Conservation (phyloP, 1,140 invertebrate species). For the Planococcus citri region DNA sequence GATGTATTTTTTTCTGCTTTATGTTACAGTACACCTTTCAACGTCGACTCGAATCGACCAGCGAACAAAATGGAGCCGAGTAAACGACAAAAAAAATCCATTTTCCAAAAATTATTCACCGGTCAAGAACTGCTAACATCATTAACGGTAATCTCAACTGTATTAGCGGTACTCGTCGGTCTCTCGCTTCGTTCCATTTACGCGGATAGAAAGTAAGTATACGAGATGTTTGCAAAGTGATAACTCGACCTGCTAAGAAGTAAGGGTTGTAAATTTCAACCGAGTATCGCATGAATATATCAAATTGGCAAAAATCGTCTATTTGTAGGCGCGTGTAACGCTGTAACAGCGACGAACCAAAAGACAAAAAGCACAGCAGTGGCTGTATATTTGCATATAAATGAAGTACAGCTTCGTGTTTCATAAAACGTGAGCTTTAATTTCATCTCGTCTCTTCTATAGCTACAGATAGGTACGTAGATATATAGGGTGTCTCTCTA, state of each 20-base stretch:
- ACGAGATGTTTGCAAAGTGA: background rate
- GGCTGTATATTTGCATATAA: background rate
- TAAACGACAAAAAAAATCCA: background rate
- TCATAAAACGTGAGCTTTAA: background rate
- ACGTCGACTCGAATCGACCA: slow-evolving; percentile 9
- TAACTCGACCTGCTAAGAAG: too few species aligned
- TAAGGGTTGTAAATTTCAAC: too few species aligned
- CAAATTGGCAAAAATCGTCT: too few species aligned
- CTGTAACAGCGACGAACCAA: background rate
- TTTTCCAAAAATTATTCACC: background rate
- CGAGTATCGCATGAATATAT: too few species aligned
- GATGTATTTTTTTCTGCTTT: background rate
- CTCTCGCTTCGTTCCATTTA: background rate
- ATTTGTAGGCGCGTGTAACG: too few species aligned
- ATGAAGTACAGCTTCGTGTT: background rate
- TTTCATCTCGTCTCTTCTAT: background rate
- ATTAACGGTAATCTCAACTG: background rate
- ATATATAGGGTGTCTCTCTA: too few species aligned
- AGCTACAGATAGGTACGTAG: too few species aligned
- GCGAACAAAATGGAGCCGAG: slow-evolving; percentile 3
- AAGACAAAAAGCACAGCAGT: background rate
- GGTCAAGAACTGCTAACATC: background rate
- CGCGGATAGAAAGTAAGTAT: background rate
- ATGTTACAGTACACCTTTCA: background rate
- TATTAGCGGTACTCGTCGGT: background rate